Evolutionary conservation across 2,113 vertebrate species (phyloP), one percentile per base, ranked within the genome.

Genomic region (Trinectes maculatus): DNA sequence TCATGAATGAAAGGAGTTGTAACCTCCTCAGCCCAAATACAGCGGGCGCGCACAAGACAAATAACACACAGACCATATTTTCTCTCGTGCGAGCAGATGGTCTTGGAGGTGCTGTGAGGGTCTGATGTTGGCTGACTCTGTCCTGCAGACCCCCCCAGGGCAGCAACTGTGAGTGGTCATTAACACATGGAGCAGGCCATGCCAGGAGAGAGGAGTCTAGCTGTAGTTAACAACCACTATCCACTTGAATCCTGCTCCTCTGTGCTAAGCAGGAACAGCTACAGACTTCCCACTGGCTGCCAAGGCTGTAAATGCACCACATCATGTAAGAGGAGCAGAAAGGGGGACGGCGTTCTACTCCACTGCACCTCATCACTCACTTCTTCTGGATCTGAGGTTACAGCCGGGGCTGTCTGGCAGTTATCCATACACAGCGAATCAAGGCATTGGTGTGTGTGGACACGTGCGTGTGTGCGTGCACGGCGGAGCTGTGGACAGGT

Each of bases 171-270:
- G 67, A 82, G 79, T 72, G 77, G 83, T 84, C 81, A 84, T 89
- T 87, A 88, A 80, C 83, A 69, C 63, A 0, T 28, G 53, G 75
- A 79, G 66, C 82, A 57, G 75, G 70, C 74, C 61, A 60, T 66
- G 85, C 70, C 86, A 84, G 74, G 24, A 65, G 39, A 65, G 39
- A 73, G 66, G 71, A 84, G 67, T 60, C 52, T 53, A 84, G 77
- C 67, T 6, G 68, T 85, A 80, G 83, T 89, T 88, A 88, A 87
- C 80, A 62, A 58, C 67, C 60, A 80, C 67, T 65, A 65, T 77
- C 69, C 82, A 61, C 79, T 69, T 70, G 78, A 71, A 81, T 69
- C 77, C 65, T 72, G 65, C 66, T 78, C 51, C 60, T 77, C 49
- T 0, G 18, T 39, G 49, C 71, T 75, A 57, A 85, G 80, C 72